phyloP scores from a whole-genome alignment of 2,113 vertebrate genomes.

The Prolemur simus region DNA sequence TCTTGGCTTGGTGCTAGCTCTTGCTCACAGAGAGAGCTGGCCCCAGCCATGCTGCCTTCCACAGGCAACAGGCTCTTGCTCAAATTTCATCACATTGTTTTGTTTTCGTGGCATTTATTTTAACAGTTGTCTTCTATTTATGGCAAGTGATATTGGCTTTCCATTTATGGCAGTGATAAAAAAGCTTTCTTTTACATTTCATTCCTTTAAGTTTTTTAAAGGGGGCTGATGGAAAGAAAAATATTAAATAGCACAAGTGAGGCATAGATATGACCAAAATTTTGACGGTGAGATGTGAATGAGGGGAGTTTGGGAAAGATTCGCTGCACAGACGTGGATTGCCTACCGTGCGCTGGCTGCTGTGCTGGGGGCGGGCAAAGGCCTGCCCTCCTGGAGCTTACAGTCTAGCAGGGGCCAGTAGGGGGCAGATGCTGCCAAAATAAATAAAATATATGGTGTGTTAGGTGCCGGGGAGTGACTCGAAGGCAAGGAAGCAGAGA shows the following conservation, averaged over 20 bases:
- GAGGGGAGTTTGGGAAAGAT: background rate
- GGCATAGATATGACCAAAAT: background rate
- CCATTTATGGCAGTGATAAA: slow-evolving; percentile 74
- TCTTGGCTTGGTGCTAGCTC: background rate
- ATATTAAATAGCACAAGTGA: slow-evolving; percentile 8
- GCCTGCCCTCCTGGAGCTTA: background rate
- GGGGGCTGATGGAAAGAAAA: slow-evolving; percentile 60
- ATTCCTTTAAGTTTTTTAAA: slow-evolving; percentile 63
- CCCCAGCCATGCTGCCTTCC: background rate
- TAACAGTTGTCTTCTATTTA: slow-evolving; percentile 82
- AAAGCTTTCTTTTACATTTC: slow-evolving; percentile 71
- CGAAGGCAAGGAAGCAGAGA: background rate
- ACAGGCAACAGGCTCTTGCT: slow-evolving; percentile 48
- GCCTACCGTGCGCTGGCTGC: background rate
- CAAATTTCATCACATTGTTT: slow-evolving; percentile 59
- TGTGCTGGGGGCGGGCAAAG: background rate
- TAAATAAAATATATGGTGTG: fast-evolving
- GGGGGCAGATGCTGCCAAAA: background rate
- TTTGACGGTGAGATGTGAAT: background rate
- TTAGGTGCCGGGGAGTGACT: background rate
- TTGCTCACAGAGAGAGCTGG: background rate
- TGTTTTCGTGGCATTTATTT: slow-evolving; percentile 78
- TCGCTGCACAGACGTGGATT: fast-evolving
- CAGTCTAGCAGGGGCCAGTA: too few relatives aligned
- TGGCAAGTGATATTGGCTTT: slow-evolving; percentile 78